phyloP scores from a whole-genome alignment of 2,113 vertebrate species.

The Plestiodon gilberti region DNA sequence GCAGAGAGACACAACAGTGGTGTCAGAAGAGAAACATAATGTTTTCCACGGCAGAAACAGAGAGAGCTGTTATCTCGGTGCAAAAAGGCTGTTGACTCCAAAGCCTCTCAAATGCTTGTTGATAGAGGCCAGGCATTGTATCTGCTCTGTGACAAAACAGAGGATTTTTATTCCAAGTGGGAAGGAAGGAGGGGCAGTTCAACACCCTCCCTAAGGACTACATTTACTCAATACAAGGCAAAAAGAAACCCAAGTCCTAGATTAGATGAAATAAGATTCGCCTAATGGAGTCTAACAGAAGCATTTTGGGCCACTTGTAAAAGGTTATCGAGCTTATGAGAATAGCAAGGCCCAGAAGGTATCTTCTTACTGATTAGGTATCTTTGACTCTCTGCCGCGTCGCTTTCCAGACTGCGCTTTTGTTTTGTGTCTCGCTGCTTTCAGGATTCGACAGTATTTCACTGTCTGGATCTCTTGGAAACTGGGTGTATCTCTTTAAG shows the following conservation, averaged over 20 bases:
- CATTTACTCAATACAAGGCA: not conserved
- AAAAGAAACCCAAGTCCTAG: not conserved
- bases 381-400: not conserved
- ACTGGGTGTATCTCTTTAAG: constrained; percentile 1
- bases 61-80: not conserved
- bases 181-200: not conserved
- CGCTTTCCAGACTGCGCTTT: not conserved
- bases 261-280: not conserved
- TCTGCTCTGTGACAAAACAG: not conserved
- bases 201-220: not conserved
- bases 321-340: not conserved
- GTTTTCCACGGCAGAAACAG: not conserved
- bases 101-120: not conserved
- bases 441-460: not conserved
- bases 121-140: not conserved
- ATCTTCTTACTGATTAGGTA: not conserved
- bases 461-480: not conserved
- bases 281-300: not conserved
- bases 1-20: not conserved
- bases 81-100: not conserved
- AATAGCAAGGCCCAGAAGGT: not conserved
- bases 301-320: not conserved
- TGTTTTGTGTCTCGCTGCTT: not conserved
- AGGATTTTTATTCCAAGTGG: constrained; percentile 9
- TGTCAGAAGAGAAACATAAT: not conserved